These are phyloP conservation scores for Hyperoplus lanceolatus DNA, from an alignment of 2,797 vertebrate genomes.

Conservation along the genomic window DNA sequence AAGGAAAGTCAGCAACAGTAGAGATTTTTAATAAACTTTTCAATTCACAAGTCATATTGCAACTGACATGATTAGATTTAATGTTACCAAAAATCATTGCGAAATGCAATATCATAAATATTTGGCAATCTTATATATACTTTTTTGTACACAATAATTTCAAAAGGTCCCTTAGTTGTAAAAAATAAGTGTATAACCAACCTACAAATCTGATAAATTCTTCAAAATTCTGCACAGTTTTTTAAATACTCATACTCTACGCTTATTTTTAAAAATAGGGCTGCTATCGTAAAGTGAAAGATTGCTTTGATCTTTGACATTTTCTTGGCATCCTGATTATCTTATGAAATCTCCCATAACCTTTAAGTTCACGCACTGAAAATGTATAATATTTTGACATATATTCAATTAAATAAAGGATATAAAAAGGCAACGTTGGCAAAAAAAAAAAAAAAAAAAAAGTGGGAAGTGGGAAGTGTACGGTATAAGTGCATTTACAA, in stretches of 20 bases:
- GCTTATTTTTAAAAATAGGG: constrained; percentile 42
- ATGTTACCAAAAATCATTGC: constrained; percentile 73
- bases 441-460: constrained; percentile 47
- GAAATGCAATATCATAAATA: constrained; percentile 80
- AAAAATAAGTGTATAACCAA: constrained; percentile 70
- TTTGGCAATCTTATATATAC: constrained; percentile 79
- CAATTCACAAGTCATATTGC: constrained; percentile 67
- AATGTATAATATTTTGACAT: constrained; percentile 62
- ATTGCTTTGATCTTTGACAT: constrained; percentile 64
- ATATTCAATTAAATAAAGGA: constrained; percentile 81
- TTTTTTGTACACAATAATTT: constrained; percentile 79
- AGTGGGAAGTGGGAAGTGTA: constrained; percentile 35
- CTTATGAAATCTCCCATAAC: constrained; percentile 37
- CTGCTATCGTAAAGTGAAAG: constrained; percentile 44
- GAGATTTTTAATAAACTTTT: constrained; percentile 76
- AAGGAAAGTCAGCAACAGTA: constrained; percentile 24
- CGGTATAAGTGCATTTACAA: constrained; percentile 73
- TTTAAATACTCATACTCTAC: constrained; percentile 57
- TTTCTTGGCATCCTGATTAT: constrained; percentile 53
- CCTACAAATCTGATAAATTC: constrained; percentile 59
- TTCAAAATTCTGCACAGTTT: constrained; percentile 56
- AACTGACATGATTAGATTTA: constrained; percentile 71
- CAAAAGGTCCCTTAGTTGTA: constrained; percentile 76
- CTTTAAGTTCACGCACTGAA: constrained; percentile 31
- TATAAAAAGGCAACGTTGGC: constrained; percentile 74